These are phyloP conservation scores for Polyodon spathula DNA, from an alignment of 2,113 vertebrate genomes.

Conservation along the genomic window DNA sequence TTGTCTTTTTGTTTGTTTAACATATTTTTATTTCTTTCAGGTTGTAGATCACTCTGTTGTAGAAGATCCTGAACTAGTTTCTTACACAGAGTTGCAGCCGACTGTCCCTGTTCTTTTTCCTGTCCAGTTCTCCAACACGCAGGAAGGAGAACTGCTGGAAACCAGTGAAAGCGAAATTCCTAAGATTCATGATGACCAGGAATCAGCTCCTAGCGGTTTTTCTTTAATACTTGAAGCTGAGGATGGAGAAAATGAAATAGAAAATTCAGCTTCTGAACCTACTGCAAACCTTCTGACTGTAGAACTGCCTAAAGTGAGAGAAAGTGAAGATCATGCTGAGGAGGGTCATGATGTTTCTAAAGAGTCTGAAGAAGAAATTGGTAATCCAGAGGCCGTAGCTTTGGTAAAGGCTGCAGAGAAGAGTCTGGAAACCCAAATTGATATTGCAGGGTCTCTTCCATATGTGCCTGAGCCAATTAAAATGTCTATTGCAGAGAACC, in stretches of 20 bases:
- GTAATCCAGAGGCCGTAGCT: conserved; percentile 29
- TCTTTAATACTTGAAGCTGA: conserved; percentile 80
- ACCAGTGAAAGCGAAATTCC: conserved; percentile 37
- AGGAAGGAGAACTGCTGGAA: conserved; percentile 40
- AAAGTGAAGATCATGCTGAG: no score
- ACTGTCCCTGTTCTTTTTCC: conserved; percentile 57
- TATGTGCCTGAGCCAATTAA: conserved; percentile 60
- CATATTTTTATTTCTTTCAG: no score
- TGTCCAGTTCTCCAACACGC: conserved; percentile 52
- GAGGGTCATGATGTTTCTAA: no score
- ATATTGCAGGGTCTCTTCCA: conserved; percentile 40
- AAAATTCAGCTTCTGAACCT: background rate
- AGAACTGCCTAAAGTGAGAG: background rate
- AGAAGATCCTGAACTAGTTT: conserved; percentile 29
- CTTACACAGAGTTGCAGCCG: conserved; percentile 54
- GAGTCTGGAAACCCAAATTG: conserved; percentile 25
- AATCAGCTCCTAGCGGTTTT: conserved; percentile 58
- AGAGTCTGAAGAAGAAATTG: conserved; percentile 18
- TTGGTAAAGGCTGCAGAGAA: conserved; percentile 40
- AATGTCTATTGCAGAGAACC: conserved; percentile 53
- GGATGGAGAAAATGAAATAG: conserved; percentile 45
- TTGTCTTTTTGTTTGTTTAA: no score
- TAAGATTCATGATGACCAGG: conserved; percentile 49
- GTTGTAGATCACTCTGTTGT: conserved; percentile 32
- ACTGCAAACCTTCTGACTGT: background rate